These are phyloP conservation scores for Pteria penguin DNA, from an alignment of 2,888 invertebrate species.

Conservation along the genomic window DNA sequence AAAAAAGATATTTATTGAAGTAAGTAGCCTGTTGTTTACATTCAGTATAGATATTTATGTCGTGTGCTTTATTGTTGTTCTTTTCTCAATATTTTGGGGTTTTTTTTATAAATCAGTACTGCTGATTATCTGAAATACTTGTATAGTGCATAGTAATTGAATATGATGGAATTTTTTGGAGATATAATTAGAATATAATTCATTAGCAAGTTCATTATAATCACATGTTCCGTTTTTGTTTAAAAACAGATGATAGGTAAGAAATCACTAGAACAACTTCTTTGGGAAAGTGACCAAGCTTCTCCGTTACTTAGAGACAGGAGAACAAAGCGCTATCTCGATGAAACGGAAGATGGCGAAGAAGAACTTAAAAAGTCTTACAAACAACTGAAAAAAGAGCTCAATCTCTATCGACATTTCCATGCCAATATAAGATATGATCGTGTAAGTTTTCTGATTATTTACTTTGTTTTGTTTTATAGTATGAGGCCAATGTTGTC, in stretches of 20 bases:
- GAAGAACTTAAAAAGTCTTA: conserved; percentile 39
- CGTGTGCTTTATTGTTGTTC: too few relatives aligned
- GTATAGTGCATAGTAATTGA: too few relatives aligned
- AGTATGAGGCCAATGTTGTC: too few relatives aligned
- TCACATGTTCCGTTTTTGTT: conserved; percentile 1
- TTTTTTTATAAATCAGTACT: too few relatives aligned
- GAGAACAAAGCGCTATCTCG: conserved; percentile 43
- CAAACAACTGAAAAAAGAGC: conserved; percentile 40
- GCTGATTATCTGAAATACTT: too few relatives aligned
- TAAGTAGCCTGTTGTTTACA: conserved; percentile 9
- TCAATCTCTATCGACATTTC: conserved; percentile 51
- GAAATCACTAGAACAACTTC: conserved; percentile 56
- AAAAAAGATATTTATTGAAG: conserved; percentile 21
- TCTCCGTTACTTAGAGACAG: conserved; percentile 44
- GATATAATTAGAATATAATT: too few relatives aligned
- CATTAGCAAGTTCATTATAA: too few relatives aligned
- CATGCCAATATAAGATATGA: conserved; percentile 35
- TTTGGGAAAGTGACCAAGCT: conserved; percentile 53
- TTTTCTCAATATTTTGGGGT: too few relatives aligned
- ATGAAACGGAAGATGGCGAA: conserved; percentile 33
- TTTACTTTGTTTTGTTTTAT: too few relatives aligned
- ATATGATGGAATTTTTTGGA: too few relatives aligned
- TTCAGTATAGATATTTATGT: too few relatives aligned
- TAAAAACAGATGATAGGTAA: conserved; percentile 45
- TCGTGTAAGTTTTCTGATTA: too few relatives aligned